Evolutionary conservation across 2,113 vertebrate species (phyloP), one percentile per base, ranked within the genome.

Genomic region (Sialia sialis): DNA sequence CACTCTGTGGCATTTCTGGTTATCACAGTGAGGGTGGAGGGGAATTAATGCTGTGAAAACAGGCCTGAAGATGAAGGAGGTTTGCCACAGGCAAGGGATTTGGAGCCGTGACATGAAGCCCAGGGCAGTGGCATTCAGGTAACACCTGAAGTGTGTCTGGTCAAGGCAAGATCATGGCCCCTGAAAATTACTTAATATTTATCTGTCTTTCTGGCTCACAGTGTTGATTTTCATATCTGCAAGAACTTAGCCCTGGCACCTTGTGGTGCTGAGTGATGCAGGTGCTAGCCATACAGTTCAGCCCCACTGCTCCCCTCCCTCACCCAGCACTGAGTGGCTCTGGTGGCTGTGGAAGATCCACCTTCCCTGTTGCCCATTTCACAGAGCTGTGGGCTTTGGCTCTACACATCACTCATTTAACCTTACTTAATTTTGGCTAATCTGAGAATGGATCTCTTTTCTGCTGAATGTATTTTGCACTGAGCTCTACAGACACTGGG

Each of bases 31-130:
- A 83, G 51, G 16, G 11, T 27, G 34, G 17, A 20, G 46, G 7
- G 34, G 55, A 54, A 49, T 34, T 3, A 39, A 25, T 27, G 62
- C 48, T 60, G 58, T 75, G 44, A 51, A 69, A 49, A 55, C 19
- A 51, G 72, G 20, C 55, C 16, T 15, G 68, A 55, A 56, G 70
- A 8, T 12, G 68, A n/a, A 16, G 17, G 38, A 54, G 64, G 10
- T 67, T 79, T 92, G 62, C 67, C 2, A 1, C 49, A 52, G 70
- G 8, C 1, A 9, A 7, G 16, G 36, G 34, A 10, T 38, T 15
- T 39, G 36, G 36, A 26, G 10, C 10, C 1, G 0, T 5, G 6
- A 9, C 0, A 1, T n/a, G 48, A 25, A 66, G 70, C 44, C 56
- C 1, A 0, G 11, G 67, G 10, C 78, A 77, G 41, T 5, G 46